A percentile compares a stretch with the other conserved stretches of the same genome.
Conservation (phyloP, 1,140 invertebrate genomes). For the Trichonephila clavipes region DNA sequence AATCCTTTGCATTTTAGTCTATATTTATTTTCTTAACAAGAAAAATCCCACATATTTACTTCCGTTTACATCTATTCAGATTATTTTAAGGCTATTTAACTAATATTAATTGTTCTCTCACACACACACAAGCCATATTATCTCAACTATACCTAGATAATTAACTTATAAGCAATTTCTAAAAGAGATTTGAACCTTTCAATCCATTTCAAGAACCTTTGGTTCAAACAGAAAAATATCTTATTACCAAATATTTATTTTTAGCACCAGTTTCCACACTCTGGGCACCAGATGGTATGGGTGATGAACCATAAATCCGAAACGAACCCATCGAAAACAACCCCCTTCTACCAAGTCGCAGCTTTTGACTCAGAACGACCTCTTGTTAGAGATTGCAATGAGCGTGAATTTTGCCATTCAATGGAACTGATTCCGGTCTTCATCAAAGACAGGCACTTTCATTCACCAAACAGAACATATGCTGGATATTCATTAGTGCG, state of each 20-base stretch:
- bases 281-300: neutral
- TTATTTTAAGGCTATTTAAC: too few species aligned
- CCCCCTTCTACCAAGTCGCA: neutral
- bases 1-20: too few species aligned
- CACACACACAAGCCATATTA: too few species aligned
- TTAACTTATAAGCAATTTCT: too few species aligned
- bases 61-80: too few species aligned
- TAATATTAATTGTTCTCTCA: too few species aligned
- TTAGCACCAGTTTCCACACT: neutral
- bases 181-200: neutral
- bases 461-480: neutral
- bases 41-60: too few species aligned
- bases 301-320: slow-evolving; percentile 37
- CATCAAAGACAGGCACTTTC: neutral
- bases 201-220: neutral
- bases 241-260: slow-evolving; percentile 4
- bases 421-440: slow-evolving; percentile 1
- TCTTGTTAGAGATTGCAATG: slow-evolving; percentile 25
- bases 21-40: too few species aligned
- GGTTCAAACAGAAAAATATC: neutral
- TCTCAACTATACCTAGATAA: too few species aligned
- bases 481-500: neutral
- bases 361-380: slow-evolving; percentile 37
- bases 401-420: neutral
- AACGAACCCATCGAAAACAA: neutral